A percentile compares a stretch with the other conserved stretches of the same genome.
Conservation (phyloP, 1,140 invertebrate species). For the Drosophila chauvacae region DNA sequence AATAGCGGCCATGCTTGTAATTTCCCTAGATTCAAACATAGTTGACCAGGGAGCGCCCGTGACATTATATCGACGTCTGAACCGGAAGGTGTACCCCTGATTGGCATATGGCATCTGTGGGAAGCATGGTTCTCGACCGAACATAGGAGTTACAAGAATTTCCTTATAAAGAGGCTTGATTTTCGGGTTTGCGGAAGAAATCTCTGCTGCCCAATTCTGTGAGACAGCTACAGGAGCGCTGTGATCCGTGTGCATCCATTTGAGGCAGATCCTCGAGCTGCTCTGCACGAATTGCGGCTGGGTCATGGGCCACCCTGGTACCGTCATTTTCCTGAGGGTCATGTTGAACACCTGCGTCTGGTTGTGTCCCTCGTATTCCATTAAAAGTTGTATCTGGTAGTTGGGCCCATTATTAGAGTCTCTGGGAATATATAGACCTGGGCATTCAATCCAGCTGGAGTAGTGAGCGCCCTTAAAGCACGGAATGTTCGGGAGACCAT, state of each 20-base stretch:
- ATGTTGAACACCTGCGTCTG: background rate
- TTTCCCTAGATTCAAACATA: background rate
- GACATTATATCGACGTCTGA: constrained; percentile 1
- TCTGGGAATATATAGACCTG: background rate
- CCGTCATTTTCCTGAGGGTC: background rate
- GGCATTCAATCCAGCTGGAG: constrained; percentile 1
- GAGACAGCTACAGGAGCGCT: no score
- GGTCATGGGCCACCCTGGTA: constrained; percentile 3
- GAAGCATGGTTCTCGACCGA: background rate
- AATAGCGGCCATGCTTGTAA: background rate
- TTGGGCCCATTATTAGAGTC: background rate
- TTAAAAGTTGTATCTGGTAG: background rate
- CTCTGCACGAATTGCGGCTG: background rate
- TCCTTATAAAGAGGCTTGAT: background rate
- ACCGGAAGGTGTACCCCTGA: background rate
- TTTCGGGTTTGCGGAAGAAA: background rate
- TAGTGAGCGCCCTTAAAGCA: background rate
- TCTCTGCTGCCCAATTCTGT: background rate
- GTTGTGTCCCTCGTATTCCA: constrained; percentile 7
- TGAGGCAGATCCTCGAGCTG: background rate
- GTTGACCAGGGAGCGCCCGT: background rate
- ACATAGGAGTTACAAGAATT: background rate
- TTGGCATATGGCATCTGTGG: background rate
- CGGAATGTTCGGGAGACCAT: background rate
- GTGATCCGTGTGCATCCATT: background rate